These are phyloP conservation scores for Reinhardtius hippoglossoides DNA, from an alignment of 2,113 vertebrate genomes.

Conservation along the genomic window DNA sequence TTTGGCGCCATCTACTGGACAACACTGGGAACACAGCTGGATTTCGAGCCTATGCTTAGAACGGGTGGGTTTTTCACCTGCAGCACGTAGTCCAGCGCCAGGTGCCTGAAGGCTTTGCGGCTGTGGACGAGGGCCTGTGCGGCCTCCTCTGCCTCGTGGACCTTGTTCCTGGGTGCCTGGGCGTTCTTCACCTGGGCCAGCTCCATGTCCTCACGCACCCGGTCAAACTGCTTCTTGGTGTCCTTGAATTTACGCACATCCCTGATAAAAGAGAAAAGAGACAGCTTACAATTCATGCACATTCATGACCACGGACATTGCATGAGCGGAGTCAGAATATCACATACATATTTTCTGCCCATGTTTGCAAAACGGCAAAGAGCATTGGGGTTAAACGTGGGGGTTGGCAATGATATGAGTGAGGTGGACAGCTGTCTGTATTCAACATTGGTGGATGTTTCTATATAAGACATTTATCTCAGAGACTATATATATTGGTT, in stretches of 20 bases:
- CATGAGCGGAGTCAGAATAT: too few species aligned
- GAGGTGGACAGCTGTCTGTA: too few species aligned
- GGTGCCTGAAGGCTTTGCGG: constrained; percentile 94
- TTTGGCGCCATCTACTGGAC: constrained; percentile 51
- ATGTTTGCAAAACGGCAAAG: too few species aligned
- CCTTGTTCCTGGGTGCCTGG: constrained; percentile 93
- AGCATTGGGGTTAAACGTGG: too few species aligned
- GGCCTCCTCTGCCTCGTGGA: constrained; percentile 95
- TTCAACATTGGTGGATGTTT: too few species aligned
- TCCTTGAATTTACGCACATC: constrained; percentile 98
- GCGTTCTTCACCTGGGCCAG: constrained; percentile 95
- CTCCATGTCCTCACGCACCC: constrained; percentile 96
- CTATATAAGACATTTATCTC: too few species aligned
- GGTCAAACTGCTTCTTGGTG: constrained; percentile 98
- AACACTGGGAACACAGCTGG: not conserved
- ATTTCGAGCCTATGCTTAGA: not conserved
- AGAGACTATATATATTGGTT: too few species aligned
- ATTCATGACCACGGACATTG: not conserved
- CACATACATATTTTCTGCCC: too few species aligned
- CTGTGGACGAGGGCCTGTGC: constrained; percentile 89
- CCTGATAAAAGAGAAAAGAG: constrained; percentile 68
- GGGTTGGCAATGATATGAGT: too few species aligned
- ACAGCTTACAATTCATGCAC: not conserved
- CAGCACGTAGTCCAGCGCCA: constrained; percentile 95
- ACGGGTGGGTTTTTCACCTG: constrained; percentile 85